These are phyloP conservation scores for Camponotus floridanus DNA, from an alignment of 1,140 invertebrate genomes.

Conservation along the genomic window DNA sequence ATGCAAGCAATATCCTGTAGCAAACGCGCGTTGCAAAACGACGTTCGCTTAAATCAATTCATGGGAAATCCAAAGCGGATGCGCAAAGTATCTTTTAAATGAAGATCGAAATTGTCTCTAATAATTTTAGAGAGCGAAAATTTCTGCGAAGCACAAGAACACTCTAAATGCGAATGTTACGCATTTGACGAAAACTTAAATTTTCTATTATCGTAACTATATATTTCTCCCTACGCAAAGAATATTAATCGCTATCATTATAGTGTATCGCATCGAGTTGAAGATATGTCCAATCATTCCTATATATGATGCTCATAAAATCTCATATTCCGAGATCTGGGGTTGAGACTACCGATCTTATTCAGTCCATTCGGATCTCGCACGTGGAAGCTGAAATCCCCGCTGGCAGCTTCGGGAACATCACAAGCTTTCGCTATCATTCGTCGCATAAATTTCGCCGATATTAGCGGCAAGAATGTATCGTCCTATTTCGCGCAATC, in stretches of 20 bases:
- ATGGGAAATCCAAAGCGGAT: background rate
- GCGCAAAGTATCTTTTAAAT: background rate
- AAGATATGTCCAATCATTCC: background rate
- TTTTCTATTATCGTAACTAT: constrained; percentile 14
- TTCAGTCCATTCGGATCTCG: background rate
- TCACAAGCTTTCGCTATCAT: constrained; percentile 29
- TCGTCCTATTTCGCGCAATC: constrained; percentile 72
- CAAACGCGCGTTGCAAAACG: constrained; percentile 2
- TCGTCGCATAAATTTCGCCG: constrained; percentile 59
- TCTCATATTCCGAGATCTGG: background rate
- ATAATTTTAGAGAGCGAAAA: background rate
- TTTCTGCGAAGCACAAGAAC: background rate
- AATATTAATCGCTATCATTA: background rate
- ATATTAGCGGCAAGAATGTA: constrained; percentile 55
- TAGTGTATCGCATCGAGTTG: background rate
- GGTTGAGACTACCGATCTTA: constrained; percentile 13
- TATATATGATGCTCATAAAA: constrained; percentile 3
- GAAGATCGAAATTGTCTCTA: background rate
- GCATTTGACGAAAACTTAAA: constrained; percentile 17
- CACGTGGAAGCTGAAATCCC: background rate
- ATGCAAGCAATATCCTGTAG: background rate
- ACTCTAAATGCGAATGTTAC: background rate
- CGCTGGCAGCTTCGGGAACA: constrained; percentile 33
- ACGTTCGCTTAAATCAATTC: constrained; percentile 3
- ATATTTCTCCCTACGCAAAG: background rate